Base-by-base conservation (phyloP, 2,113 vertebrate genomes). In the Hydrolagus affinis region DNA sequence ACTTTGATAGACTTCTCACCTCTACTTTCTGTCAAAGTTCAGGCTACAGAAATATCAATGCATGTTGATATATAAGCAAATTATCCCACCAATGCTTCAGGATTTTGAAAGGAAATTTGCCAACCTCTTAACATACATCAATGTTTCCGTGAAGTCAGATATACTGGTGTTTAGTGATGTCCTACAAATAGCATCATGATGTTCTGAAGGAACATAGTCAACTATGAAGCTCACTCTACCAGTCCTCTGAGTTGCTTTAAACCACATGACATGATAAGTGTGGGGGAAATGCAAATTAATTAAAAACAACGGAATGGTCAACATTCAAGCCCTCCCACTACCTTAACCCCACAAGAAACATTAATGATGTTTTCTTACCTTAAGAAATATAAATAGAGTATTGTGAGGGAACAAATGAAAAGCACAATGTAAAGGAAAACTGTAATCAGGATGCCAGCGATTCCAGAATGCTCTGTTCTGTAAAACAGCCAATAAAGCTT, bases 401-500 rank as follows among this genome's bases (percentile, higher is more conserved):
- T 73, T 85, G 94, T 91, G 25, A 90, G 88, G 17, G 96, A 97
- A 85, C 95, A 90, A 88, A 96, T 88, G 88, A 94, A 91, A 57
- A 96, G 88, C 44, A 96, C 89, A 3, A 56, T 60, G 7, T 97
- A 97, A 70, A 97, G 91, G 59, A 96, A 89, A 70, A 95, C 60
- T 0, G 95, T 98, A 90, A 98, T 92, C 87, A 95, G 60, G 85
- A 91, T 89, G 19, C 96, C 96, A 0, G 92, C 91, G 75, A 93
- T 86, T 14, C 94, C 95, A 0, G 95, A 95, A 85, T 93, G 91
- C 19, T 92, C 91, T 8, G 86, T 90, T 87, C 92, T 91, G 85
- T 92, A 87, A 87, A 98, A 98, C 83, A 93, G 91, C 96, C 97
- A 97, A 89, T 96, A 97, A 32, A 98, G 94, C 85, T 98, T 98